phyloP scores from a whole-genome alignment of 2,888 invertebrate species.

The Mystacides longicornis region DNA sequence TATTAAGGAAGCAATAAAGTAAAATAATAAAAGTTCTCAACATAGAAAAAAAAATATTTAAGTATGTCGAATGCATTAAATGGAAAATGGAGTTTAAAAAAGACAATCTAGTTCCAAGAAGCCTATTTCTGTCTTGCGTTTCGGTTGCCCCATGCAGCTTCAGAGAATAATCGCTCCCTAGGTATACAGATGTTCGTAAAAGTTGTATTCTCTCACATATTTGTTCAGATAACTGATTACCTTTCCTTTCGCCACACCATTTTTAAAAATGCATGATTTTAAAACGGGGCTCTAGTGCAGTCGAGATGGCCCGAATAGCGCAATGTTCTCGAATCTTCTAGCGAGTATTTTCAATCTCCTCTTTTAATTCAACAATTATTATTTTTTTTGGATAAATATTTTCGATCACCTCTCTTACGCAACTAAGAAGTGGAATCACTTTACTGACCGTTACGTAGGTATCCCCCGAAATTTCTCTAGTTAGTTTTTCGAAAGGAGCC shows the following conservation, averaged over 20 bases:
- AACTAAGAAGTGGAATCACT: not conserved
- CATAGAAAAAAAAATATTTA: too few species aligned
- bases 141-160: too few species aligned
- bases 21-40: too few species aligned
- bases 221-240: not conserved
- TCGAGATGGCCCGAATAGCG: not conserved
- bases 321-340: not conserved
- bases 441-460: not conserved
- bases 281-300: not conserved
- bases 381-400: not conserved
- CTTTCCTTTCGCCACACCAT: not conserved
- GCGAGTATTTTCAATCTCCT: not conserved
- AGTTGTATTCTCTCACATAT: not conserved
- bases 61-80: too few species aligned
- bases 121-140: too few species aligned
- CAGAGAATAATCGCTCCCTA: too few species aligned
- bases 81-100: too few species aligned
- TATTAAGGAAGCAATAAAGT: too few species aligned
- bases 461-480: not conserved
- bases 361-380: not conserved
- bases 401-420: not conserved
- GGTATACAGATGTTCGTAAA: too few species aligned
- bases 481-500: not conserved
- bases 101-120: too few species aligned
- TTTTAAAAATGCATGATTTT: not conserved